phyloP scores from a whole-genome alignment of 2,888 invertebrate species.

The Volucella zonaria region DNA sequence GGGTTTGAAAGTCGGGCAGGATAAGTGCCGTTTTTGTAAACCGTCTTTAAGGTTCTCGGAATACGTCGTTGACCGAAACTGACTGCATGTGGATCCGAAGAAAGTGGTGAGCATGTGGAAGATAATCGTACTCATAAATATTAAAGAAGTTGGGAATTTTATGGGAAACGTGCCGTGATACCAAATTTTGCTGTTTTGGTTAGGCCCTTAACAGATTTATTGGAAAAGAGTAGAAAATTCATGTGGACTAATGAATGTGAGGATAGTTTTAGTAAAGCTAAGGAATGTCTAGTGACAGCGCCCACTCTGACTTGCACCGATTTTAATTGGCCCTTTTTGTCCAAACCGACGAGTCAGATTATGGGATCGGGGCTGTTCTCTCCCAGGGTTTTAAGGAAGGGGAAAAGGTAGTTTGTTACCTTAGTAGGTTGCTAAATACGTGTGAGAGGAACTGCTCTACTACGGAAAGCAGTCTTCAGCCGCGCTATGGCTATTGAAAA shows the following conservation, averaged over 20 bases:
- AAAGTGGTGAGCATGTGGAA: conserved; percentile 13
- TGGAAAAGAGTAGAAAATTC: conserved; percentile 6
- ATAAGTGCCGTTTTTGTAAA: too few species aligned
- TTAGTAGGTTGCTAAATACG: conserved; percentile 1
- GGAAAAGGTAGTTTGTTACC: too few species aligned
- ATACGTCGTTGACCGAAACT: too few species aligned
- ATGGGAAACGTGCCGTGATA: conserved; percentile 21
- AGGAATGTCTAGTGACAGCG: conserved; percentile 32
- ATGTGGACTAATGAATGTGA: neutral
- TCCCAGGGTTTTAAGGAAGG: conserved; percentile 32
- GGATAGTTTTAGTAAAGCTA: conserved; percentile 21
- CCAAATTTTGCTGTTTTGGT: conserved; percentile 22
- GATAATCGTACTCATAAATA: conserved; percentile 15
- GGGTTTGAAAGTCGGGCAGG: too few species aligned
- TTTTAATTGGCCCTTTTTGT: conserved; percentile 23
- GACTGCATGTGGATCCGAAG: conserved; percentile 4
- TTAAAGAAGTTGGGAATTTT: conserved; percentile 32
- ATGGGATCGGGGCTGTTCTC: conserved; percentile 38
- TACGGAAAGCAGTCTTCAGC: conserved; percentile 5
- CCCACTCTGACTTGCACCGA: conserved; percentile 37
- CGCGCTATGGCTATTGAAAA: conserved; percentile 27
- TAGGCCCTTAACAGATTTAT: conserved; percentile 5
- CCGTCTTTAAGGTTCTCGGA: too few species aligned
- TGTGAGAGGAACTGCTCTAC: conserved; percentile 11
- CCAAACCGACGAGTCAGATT: conserved; percentile 60